phyloP scores from a whole-genome alignment of 1,140 invertebrate species.

The Cotesia glomerata region DNA sequence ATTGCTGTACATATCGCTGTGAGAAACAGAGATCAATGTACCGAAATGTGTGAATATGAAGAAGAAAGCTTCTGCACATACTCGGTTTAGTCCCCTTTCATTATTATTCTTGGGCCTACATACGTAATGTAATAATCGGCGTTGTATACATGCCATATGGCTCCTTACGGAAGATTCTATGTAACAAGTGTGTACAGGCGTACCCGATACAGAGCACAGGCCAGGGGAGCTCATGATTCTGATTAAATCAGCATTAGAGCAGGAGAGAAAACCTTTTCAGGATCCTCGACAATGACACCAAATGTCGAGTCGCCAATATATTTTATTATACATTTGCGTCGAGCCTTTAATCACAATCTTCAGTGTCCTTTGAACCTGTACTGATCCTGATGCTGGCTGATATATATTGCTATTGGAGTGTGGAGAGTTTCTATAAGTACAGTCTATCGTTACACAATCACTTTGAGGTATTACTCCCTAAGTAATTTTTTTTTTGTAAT shows the following conservation, averaged over 20 bases:
- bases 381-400: too few species aligned
- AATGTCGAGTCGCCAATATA: slow-evolving; percentile 45
- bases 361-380: too few species aligned
- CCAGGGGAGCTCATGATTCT: slow-evolving; percentile 41
- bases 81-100: slow-evolving; percentile 40
- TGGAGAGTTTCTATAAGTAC: too few species aligned
- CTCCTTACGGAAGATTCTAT: slow-evolving; percentile 39
- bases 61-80: background rate
- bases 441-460: too few species aligned
- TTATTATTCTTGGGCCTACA: slow-evolving; percentile 58
- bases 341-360: too few species aligned
- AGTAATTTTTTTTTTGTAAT: too few species aligned
- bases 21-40: background rate
- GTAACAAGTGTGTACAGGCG: slow-evolving; percentile 28
- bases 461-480: too few species aligned
- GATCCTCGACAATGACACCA: slow-evolving; percentile 51
- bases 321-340: too few species aligned
- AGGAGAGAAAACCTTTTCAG: slow-evolving; percentile 28
- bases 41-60: background rate
- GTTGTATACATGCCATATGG: slow-evolving; percentile 61
- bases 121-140: slow-evolving; percentile 62
- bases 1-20: background rate
- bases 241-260: slow-evolving; percentile 59
- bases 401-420: too few species aligned
- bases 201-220: slow-evolving; percentile 7